A percentile compares a stretch with the other conserved stretches of the same genome.
Evolutionary conservation across 2,888 invertebrate species (phyloP).

Genomic region (Rambutsinella grinnellia): DNA sequence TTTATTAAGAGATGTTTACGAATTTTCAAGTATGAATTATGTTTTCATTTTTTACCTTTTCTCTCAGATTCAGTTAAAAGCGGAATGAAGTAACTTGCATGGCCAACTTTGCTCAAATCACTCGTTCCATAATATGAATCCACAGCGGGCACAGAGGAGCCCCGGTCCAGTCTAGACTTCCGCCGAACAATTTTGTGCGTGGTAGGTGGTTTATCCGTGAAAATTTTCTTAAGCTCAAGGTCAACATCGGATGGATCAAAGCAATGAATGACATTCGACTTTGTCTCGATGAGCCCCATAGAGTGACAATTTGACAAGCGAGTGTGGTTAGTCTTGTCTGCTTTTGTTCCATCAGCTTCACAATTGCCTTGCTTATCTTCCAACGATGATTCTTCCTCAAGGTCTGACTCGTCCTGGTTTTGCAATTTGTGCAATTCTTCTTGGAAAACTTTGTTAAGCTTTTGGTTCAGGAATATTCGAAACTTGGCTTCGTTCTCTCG

Average conservation of each 20-base stretch:
- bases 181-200: conserved; percentile 54
- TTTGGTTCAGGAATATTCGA: conserved; percentile 52
- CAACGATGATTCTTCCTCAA: background rate
- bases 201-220: conserved; percentile 52
- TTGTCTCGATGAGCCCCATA: background rate
- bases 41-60: conserved; percentile 31
- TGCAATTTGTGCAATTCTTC: conserved; percentile 28
- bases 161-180: conserved; percentile 48
- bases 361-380: background rate
- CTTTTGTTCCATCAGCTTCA: background rate
- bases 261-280: conserved; percentile 37
- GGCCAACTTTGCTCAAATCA: conserved; percentile 57
- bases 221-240: conserved; percentile 54
- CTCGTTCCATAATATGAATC: conserved; percentile 59
- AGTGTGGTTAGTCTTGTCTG: conserved; percentile 23
- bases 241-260: conserved; percentile 59
- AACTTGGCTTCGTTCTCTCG: conserved; percentile 49
- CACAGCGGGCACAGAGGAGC: conserved; percentile 58
- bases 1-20: background rate
- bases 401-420: conserved; percentile 8
- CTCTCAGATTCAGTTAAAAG: conserved; percentile 49
- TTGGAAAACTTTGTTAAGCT: conserved; percentile 37
- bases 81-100: conserved; percentile 62
- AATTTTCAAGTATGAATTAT: background rate
- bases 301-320: conserved; percentile 9